These are phyloP conservation scores for Laticauda laticaudata DNA, from an alignment of 2,113 vertebrate species.

Conservation along the genomic window DNA sequence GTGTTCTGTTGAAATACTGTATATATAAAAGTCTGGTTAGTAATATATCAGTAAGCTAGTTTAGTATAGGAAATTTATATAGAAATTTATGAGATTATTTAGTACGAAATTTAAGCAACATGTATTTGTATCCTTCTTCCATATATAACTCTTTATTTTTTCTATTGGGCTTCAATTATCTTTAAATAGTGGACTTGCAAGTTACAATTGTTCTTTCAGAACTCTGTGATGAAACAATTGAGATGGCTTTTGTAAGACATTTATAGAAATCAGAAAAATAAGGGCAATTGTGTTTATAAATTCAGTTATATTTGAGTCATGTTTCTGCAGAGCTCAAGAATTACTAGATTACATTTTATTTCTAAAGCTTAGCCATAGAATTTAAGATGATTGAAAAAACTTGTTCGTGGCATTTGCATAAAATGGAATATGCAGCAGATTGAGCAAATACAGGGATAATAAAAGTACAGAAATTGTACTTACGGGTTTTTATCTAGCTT, in stretches of 20 bases:
- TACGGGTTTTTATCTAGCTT: slow-evolving; percentile 76
- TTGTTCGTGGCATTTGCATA: slow-evolving; percentile 34
- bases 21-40: background rate
- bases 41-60: background rate
- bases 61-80: background rate
- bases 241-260: background rate
- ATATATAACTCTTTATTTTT: background rate
- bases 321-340: slow-evolving; percentile 38
- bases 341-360: slow-evolving; percentile 23
- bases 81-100: background rate
- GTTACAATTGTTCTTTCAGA: background rate
- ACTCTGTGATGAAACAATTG: background rate
- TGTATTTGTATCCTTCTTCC: background rate
- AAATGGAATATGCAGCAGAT: slow-evolving; percentile 25
- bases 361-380: slow-evolving; percentile 1
- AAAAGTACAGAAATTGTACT: slow-evolving; percentile 54
- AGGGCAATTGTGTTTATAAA: background rate
- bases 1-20: background rate
- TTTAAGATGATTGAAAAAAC: slow-evolving; percentile 39
- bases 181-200: background rate
- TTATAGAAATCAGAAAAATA: background rate
- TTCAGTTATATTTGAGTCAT: background rate
- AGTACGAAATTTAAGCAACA: background rate
- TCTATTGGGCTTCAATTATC: background rate
- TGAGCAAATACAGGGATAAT: slow-evolving; percentile 24